Evolutionary conservation across 2,797 vertebrate species (phyloP).

Genomic region (Aphelocoma californica): DNA sequence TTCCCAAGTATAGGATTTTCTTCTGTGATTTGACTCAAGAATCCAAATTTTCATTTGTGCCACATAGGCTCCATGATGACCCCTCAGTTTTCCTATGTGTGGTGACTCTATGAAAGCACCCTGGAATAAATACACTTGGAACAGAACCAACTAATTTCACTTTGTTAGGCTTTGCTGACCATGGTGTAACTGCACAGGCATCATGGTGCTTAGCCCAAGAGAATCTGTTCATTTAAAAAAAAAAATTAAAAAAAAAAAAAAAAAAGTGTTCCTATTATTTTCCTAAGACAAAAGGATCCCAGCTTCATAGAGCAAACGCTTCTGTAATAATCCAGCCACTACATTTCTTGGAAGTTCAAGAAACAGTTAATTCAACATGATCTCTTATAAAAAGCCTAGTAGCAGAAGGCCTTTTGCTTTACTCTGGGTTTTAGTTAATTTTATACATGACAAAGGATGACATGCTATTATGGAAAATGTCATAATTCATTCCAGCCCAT

Average conservation of each 20-base stretch:
- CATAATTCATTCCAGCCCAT: slow-evolving; percentile 31
- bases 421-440: slow-evolving; percentile 19
- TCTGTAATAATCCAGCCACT: neutral
- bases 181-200: neutral
- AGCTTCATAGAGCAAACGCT: neutral
- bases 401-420: neutral
- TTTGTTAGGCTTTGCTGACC: neutral
- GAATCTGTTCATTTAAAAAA: neutral
- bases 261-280: neutral
- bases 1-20: neutral
- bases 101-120: neutral
- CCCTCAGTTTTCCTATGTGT: neutral
- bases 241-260: too few relatives aligned
- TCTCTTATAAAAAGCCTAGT: neutral
- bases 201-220: neutral
- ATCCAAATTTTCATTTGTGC: neutral
- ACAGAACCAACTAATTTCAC: neutral
- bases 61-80: neutral
- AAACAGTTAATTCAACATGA: slow-evolving; percentile 22
- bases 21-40: neutral
- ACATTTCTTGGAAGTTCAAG: neutral
- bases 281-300: neutral
- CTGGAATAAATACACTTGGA: neutral
- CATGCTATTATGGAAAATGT: neutral
- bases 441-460: neutral